Conservation (phyloP, 2,113 vertebrate species). For the Pelusios castaneus region DNA sequence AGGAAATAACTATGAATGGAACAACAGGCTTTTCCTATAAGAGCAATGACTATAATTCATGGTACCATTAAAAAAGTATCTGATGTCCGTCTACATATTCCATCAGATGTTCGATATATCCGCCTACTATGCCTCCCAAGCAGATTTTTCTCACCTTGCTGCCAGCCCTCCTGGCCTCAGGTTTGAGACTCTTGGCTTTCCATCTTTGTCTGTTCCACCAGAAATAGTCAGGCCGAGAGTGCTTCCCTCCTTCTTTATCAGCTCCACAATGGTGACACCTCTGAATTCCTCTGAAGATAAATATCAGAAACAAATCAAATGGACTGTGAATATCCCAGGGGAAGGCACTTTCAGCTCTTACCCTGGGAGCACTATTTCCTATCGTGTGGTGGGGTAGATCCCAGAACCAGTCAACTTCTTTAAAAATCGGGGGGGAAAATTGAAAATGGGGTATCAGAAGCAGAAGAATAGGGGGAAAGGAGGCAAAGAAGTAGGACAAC, state of each 20-base stretch:
- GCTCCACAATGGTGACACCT: constrained; percentile 93
- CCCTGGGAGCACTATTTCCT: neutral
- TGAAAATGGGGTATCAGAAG: neutral
- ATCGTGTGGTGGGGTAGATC: neutral
- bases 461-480: neutral
- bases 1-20: constrained; percentile 48
- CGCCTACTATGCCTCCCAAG: neutral
- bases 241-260: constrained; percentile 96
- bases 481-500: neutral
- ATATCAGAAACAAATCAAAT: constrained; percentile 5
- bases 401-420: neutral
- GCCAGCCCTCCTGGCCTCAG: constrained; percentile 94
- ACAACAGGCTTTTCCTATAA: neutral
- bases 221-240: constrained; percentile 96
- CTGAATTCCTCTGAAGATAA: constrained; percentile 89
- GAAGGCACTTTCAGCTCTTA: neutral
- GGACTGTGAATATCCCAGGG: neutral
- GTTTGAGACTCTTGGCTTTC: constrained; percentile 95
- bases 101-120: neutral
- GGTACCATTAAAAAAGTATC: neutral
- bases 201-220: constrained; percentile 96
- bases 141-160: constrained; percentile 86
- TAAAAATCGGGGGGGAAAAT: neutral
- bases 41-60: constrained; percentile 30
- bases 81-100: neutral